These are phyloP conservation scores for Scaptodrosophila latifasciaeformis DNA, from an alignment of 2,888 invertebrate genomes.

Conservation along the genomic window DNA sequence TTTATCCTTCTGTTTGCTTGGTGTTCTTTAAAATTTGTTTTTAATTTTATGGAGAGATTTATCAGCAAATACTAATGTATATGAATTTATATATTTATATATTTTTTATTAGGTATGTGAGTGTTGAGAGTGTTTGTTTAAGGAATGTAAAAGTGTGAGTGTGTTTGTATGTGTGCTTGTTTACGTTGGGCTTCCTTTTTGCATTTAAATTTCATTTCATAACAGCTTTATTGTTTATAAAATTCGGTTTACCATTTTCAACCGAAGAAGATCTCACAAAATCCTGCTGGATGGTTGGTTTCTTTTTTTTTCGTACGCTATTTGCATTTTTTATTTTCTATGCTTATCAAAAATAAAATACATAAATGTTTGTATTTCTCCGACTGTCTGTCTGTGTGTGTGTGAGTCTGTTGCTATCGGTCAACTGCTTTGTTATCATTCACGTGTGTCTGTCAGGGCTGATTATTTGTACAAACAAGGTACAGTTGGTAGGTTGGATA, in stretches of 20 bases:
- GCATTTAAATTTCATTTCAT: conserved; percentile 17
- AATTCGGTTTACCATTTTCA: conserved; percentile 25
- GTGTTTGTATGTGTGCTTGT: conserved; percentile 15
- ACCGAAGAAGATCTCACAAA: conserved; percentile 48
- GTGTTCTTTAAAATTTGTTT: conserved; percentile 24
- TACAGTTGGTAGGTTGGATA: conserved; percentile 51
- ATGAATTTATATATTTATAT: conserved; percentile 16
- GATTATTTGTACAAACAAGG: conserved; percentile 54
- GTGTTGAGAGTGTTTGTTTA: conserved; percentile 11
- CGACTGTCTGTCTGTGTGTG: conserved; percentile 9
- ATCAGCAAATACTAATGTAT: conserved; percentile 10
- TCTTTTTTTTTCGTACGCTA: conserved; percentile 13
- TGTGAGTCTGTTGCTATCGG: conserved; percentile 5
- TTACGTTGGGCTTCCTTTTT: conserved; percentile 3
- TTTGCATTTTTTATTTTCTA: conserved; percentile 19
- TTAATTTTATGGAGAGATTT: conserved; percentile 18
- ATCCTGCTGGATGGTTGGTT: conserved; percentile 27
- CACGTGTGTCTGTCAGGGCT: conserved; percentile 28
- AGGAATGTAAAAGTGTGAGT: conserved; percentile 32
- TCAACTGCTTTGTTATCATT: conserved; percentile 1
- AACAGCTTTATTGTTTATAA: conserved; percentile 1
- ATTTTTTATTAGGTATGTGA: conserved; percentile 1
- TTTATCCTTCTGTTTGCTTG: conserved; percentile 17
- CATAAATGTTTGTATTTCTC: conserved; percentile 9
- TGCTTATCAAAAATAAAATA: conserved; percentile 45